phyloP scores from a whole-genome alignment of 2,888 invertebrate genomes.

The Rhorus exstirpatorius region DNA sequence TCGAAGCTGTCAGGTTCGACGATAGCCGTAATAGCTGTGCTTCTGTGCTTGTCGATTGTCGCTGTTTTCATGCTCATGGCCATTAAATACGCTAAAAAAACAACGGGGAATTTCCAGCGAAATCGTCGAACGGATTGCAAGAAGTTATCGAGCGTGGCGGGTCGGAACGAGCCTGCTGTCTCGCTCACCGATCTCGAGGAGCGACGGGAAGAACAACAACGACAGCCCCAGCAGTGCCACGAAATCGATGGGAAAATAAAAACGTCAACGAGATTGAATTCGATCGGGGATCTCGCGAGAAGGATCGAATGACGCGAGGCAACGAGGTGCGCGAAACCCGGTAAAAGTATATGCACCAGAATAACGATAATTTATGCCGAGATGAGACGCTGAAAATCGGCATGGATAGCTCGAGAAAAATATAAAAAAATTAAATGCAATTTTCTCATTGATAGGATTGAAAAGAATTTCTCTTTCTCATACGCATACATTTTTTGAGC shows the following conservation, averaged over 20 bases:
- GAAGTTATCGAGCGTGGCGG: slow-evolving; percentile 37
- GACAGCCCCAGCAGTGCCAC: neutral
- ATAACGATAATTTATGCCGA: slow-evolving; percentile 67
- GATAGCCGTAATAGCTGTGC: slow-evolving; percentile 71
- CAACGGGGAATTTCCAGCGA: slow-evolving; percentile 68
- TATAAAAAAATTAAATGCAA: too few relatives aligned
- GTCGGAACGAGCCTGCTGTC: slow-evolving; percentile 8
- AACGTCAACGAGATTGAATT: slow-evolving; percentile 45
- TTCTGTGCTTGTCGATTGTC: slow-evolving; percentile 71
- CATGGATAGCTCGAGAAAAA: neutral
- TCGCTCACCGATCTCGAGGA: slow-evolving; percentile 13
- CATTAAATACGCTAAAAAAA: slow-evolving; percentile 66
- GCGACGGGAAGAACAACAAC: slow-evolving; percentile 18
- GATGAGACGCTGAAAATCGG: neutral
- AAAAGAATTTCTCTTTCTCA: too few relatives aligned
- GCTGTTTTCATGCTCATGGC: slow-evolving; percentile 69
- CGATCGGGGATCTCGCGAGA: slow-evolving; percentile 62
- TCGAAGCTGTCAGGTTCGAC: slow-evolving; percentile 70
- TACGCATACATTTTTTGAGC: too few relatives aligned
- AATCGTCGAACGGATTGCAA: slow-evolving; percentile 19
- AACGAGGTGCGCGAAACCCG: slow-evolving; percentile 67
- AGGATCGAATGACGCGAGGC: slow-evolving; percentile 70
- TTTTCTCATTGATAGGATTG: too few relatives aligned
- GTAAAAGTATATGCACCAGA: slow-evolving; percentile 55
- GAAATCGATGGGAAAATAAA: slow-evolving; percentile 47